Conservation (phyloP, 1,140 invertebrate species). For the Pogonomyrmex californicus region DNA sequence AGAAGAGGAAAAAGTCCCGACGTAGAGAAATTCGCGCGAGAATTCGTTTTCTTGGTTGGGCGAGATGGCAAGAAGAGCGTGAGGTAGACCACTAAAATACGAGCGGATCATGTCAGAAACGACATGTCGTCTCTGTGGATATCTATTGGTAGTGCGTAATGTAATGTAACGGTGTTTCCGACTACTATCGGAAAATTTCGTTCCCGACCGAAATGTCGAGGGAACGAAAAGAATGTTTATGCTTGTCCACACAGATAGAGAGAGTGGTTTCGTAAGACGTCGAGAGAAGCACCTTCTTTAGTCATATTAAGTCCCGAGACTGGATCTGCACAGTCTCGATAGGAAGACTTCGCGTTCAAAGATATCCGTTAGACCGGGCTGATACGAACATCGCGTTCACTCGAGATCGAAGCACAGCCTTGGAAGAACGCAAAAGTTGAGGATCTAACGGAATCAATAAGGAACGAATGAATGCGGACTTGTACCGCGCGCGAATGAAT, state of each 20-base stretch:
- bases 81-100: conserved; percentile 17
- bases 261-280: not conserved
- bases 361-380: not conserved
- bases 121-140: conserved; percentile 7
- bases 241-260: conserved; percentile 12
- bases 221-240: not conserved
- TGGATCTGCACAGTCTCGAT: not conserved
- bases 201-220: not conserved
- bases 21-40: conserved; percentile 22
- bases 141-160: conserved; percentile 24
- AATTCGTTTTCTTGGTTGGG: conserved; percentile 12
- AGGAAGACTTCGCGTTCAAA: not conserved
- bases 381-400: not conserved
- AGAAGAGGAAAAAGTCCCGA: not conserved
- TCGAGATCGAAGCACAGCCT: not conserved
- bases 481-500: not conserved
- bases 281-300: conserved; percentile 5
- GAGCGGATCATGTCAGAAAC: not conserved
- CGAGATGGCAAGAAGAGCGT: not conserved
- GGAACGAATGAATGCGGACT: conserved; percentile 21
- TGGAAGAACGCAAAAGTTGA: conserved; percentile 9
- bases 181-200: conserved; percentile 9
- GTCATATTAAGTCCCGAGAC: not conserved
- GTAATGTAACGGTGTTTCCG: not conserved
- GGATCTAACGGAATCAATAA: not conserved